Conservation (phyloP, 2,797 vertebrate genomes). For the Sciaenops ocellatus region DNA sequence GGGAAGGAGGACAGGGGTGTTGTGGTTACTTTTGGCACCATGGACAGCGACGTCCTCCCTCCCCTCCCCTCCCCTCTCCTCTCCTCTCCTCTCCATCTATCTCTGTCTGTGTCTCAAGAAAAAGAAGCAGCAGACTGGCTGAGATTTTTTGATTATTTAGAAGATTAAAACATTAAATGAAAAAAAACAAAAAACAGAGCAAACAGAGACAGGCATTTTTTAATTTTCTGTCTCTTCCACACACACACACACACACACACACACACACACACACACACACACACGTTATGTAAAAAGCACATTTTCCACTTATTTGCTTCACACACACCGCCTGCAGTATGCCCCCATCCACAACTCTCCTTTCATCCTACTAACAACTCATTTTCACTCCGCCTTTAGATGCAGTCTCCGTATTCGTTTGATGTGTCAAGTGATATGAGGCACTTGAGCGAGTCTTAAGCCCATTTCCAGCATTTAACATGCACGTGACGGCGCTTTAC, state of each 20-base stretch:
- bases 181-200: conserved; percentile 6
- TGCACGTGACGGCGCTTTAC: conserved; percentile 55
- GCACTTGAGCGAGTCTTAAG: conserved; percentile 48
- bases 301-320: conserved; percentile 34
- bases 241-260: not conserved
- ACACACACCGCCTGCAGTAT: conserved; percentile 36
- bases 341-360: conserved; percentile 28
- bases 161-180: conserved; percentile 46
- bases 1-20: conserved; percentile 29
- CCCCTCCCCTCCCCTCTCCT: not conserved
- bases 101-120: not conserved
- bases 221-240: conserved; percentile 5
- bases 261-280: not conserved
- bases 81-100: too few relatives aligned
- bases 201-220: conserved; percentile 47
- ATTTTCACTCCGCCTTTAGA: conserved; percentile 15
- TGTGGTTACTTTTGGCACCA: conserved; percentile 61
- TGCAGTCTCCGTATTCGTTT: conserved; percentile 41
- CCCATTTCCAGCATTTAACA: conserved; percentile 60
- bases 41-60: conserved; percentile 49
- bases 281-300: conserved; percentile 23
- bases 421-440: conserved; percentile 59
- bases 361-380: conserved; percentile 50
- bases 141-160: conserved; percentile 35
- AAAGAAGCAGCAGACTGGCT: conserved; percentile 15